Evolutionary conservation across 2,113 vertebrate genomes (phyloP).

Genomic region (Gambusia holbrooki): DNA sequence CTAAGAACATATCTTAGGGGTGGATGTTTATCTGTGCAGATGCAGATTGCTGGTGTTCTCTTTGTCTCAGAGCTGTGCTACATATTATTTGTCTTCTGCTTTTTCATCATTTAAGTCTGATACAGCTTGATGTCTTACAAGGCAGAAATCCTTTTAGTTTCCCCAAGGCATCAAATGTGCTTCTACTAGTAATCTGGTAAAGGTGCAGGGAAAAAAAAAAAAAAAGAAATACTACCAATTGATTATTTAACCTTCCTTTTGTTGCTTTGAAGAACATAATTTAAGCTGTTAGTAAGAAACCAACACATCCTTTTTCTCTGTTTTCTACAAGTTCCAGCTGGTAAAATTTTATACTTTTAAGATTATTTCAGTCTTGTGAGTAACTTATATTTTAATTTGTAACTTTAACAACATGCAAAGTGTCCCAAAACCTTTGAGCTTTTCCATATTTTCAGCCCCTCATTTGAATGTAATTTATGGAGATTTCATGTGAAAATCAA

Average conservation of each 20-base stretch:
- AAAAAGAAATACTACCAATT: conserved; percentile 58
- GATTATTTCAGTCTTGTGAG: background rate
- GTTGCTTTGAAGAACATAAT: conserved; percentile 52
- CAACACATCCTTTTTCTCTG: conserved; percentile 24
- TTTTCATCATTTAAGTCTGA: conserved; percentile 54
- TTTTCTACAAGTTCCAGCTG: conserved; percentile 22
- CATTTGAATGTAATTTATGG: no score
- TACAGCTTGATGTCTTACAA: conserved; percentile 65
- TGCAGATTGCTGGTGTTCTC: conserved; percentile 68
- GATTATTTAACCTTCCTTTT: conserved; percentile 65
- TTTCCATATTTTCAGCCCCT: no score
- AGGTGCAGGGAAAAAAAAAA: conserved; percentile 33
- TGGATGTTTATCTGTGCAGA: conserved; percentile 76
- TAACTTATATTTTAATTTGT: no score
- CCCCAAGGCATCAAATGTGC: conserved; percentile 65
- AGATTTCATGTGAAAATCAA: no score
- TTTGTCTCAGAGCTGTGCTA: conserved; percentile 67
- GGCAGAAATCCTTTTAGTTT: conserved; percentile 66
- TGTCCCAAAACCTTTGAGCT: no score
- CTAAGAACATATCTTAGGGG: conserved; percentile 74
- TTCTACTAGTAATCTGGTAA: conserved; percentile 76
- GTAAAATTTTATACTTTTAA: conserved; percentile 47
- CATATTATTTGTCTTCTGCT: conserved; percentile 68
- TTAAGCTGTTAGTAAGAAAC: conserved; percentile 54
- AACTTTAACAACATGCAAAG: no score